A percentile compares a stretch with the other conserved stretches of the same genome.
These are phyloP conservation scores for Erebia aethiops DNA, from an alignment of 2,888 invertebrate species.

Conservation along the genomic window DNA sequence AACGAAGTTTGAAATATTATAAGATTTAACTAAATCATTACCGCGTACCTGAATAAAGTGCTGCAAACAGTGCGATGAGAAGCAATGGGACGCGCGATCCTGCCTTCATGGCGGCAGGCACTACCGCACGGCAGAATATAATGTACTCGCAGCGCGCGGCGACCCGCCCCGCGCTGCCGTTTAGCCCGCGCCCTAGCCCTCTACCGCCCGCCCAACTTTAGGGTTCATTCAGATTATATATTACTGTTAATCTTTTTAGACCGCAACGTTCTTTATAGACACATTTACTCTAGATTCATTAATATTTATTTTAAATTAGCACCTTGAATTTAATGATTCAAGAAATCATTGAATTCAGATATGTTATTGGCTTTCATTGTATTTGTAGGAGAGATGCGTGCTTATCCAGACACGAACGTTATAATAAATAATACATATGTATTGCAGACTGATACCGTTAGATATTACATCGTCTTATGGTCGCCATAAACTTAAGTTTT, in stretches of 20 bases:
- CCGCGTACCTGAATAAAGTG: slow-evolving; percentile 73
- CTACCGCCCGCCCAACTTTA: slow-evolving; percentile 40
- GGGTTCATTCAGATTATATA: neutral
- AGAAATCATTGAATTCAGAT: neutral
- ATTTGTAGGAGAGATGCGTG: no score
- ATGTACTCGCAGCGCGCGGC: slow-evolving; percentile 38
- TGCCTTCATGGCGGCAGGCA: slow-evolving; percentile 75
- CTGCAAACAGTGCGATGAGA: slow-evolving; percentile 63
- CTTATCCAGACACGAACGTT: no score
- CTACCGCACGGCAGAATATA: slow-evolving; percentile 62
- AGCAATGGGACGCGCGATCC: slow-evolving; percentile 72
- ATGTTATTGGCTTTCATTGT: no score
- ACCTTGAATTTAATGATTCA: neutral
- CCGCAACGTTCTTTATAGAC: neutral
- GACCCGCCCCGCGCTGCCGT: slow-evolving; percentile 40
- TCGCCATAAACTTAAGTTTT: no score
- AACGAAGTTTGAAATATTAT: neutral
- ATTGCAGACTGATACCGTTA: no score
- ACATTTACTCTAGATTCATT: no score
- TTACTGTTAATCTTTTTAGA: neutral
- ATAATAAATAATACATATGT: no score
- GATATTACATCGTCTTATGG: no score
- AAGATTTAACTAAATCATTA: slow-evolving; percentile 14
- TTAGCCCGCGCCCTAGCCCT: slow-evolving; percentile 44
- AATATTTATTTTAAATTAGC: neutral